phyloP scores from a whole-genome alignment of 2,888 invertebrate genomes.

The Mamestra brassicae region DNA sequence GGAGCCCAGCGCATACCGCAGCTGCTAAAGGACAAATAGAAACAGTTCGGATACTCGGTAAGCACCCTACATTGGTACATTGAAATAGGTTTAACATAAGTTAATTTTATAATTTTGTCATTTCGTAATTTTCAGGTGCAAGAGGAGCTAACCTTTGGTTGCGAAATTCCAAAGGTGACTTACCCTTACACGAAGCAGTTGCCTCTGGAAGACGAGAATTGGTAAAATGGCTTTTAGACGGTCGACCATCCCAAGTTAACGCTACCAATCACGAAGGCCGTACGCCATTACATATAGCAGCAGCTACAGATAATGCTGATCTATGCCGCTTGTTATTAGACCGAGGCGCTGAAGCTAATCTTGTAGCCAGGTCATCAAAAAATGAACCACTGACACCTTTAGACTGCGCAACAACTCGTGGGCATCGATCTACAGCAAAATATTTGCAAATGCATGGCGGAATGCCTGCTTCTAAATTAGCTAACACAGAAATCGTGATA shows the following conservation, averaged over 20 bases:
- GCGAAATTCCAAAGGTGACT: slow-evolving; percentile 97
- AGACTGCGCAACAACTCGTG: slow-evolving; percentile 97
- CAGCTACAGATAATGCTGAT: slow-evolving; percentile 97
- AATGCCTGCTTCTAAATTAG: slow-evolving; percentile 94
- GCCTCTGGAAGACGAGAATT: slow-evolving; percentile 97
- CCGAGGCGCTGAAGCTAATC: slow-evolving; percentile 96
- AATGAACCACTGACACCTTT: slow-evolving; percentile 97
- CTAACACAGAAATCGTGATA: slow-evolving; percentile 86
- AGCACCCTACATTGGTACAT: slow-evolving; percentile 25
- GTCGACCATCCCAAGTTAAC: slow-evolving; percentile 95
- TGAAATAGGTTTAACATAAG: not conserved
- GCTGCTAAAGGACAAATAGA: slow-evolving; percentile 98
- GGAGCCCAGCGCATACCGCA: slow-evolving; percentile 98
- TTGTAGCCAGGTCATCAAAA: slow-evolving; percentile 95
- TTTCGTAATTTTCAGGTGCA: slow-evolving; percentile 76
- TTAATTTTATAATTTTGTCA: not conserved
- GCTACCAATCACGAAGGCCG: slow-evolving; percentile 98
- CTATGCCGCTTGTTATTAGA: slow-evolving; percentile 97
- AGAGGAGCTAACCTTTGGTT: slow-evolving; percentile 97
- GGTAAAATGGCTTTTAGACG: slow-evolving; percentile 96
- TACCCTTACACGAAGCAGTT: slow-evolving; percentile 98
- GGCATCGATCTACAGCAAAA: slow-evolving; percentile 97
- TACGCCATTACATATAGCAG: slow-evolving; percentile 98
- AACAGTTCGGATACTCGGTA: slow-evolving; percentile 94
- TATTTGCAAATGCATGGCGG: slow-evolving; percentile 97